These are phyloP conservation scores for Hofmannophila pseudospretella DNA, from an alignment of 2,888 invertebrate genomes.

Conservation along the genomic window DNA sequence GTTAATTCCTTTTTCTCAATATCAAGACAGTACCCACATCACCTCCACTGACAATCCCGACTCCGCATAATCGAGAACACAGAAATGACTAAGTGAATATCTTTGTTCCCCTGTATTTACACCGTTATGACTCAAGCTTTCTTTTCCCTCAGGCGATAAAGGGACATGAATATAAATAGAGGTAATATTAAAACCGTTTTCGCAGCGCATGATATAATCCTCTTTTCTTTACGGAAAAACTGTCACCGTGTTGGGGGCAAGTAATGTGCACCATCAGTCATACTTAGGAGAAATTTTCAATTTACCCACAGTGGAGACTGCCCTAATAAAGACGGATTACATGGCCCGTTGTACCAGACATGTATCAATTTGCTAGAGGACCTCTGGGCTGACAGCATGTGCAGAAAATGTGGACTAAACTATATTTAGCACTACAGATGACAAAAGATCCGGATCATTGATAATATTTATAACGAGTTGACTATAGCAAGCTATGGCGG, in stretches of 20 bases:
- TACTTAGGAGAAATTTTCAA: slow-evolving; percentile 75
- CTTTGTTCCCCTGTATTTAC: slow-evolving; percentile 53
- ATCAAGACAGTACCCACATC: too few relatives aligned
- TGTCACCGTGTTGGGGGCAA: slow-evolving; percentile 61
- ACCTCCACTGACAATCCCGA: slow-evolving; percentile 5
- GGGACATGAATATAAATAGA: slow-evolving; percentile 71
- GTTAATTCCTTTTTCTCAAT: too few relatives aligned
- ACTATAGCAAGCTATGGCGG: too few relatives aligned
- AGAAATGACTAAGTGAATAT: slow-evolving; percentile 62
- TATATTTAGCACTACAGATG: too few relatives aligned
- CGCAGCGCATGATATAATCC: slow-evolving; percentile 62
- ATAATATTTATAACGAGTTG: too few relatives aligned
- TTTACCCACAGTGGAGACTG: slow-evolving; percentile 58
- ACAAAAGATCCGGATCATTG: too few relatives aligned
- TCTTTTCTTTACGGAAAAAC: slow-evolving; percentile 61
- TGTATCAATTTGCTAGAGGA: slow-evolving; percentile 42
- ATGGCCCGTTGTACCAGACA: slow-evolving; percentile 36
- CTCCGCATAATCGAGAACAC: slow-evolving; percentile 30
- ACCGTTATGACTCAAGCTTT: slow-evolving; percentile 55
- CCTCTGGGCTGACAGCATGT: too few relatives aligned
- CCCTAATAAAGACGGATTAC: slow-evolving; percentile 69
- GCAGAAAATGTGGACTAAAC: too few relatives aligned
- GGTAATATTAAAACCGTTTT: slow-evolving; percentile 67
- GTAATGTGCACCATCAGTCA: slow-evolving; percentile 74
- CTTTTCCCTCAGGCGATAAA: slow-evolving; percentile 45